Base-by-base conservation (phyloP, 2,113 vertebrate genomes). In the Hyla sarda region DNA sequence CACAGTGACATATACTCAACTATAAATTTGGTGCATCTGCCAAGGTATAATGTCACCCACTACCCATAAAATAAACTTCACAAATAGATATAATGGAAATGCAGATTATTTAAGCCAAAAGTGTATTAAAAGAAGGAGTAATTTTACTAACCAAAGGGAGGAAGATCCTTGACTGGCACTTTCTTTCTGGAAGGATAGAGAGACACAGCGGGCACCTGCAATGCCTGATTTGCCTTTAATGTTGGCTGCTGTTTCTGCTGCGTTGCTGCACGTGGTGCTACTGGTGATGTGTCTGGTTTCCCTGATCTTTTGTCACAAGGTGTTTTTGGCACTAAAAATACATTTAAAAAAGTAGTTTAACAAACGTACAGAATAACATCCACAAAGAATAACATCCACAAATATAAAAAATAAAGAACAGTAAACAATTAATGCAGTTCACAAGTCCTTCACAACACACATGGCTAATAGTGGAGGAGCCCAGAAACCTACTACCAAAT, bases 131-230 rank as follows among this genome's bases (percentile, higher is more conserved):
- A 41, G 8, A 34, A 41, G 8, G 5, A 71, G 3, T 8, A 34
- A 54, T 56, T 25, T 47, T 1, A 88, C 95, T 94, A 93, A 99
- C 98, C 98, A 0, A 99, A 99, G 0, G 97, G 97, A 0, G 98
- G 98, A 54, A 99, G 95, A 80, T 99, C 98, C 91, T 98, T 99
- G 58, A 98, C 95, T 0, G 97, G 97, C 30, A 98, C 98, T 89
- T 98, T 99, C 95, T 99, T 99, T 32, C 97, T 94, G 17, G 97
- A 97, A 1, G 97, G 97, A 89, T 99, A 96, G 1, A 98, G 95
- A 82, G 97, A 96, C 75, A 99, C 97, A 0, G 97, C 93, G 0
- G 98, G 98, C n/a, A 99, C 97, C 91, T 98, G 97, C 41, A 99
- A 88, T 0, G 93, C 98, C 89, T 97, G 97, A 90, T 91, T 96